Evolutionary conservation across 2,888 invertebrate genomes (phyloP), one percentile per base, ranked within the genome.

Genomic region (Thera britannica): DNA sequence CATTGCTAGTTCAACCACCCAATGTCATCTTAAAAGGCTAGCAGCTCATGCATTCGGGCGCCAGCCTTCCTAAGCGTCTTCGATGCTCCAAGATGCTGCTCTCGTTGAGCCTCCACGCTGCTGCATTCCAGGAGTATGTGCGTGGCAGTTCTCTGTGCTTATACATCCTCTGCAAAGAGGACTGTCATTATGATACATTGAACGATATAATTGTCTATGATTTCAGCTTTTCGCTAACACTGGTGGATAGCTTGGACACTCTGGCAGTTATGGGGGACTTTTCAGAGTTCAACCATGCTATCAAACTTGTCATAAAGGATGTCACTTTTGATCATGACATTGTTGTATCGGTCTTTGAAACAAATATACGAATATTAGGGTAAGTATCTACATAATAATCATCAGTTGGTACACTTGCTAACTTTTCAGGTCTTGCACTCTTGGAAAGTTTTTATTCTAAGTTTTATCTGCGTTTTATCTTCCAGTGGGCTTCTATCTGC

Each of bases 311-410:
- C 54, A 96, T 98, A 72, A 95, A 95, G 68, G 97, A 98, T 87
- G 98, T 99, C 6, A 95, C 95, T 64, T 99, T 99, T 89, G 98
- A 99, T 86, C 97, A 95, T 75, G 98, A 99, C 89, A 96, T 99
- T 70, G 96, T 98, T 63, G 99, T 99, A 7, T 99, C 99, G 0
- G 98, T 99, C 3, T 99, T 99, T 89, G 99, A 99, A 91, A 99
- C 99, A 7, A 99, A 99, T 88, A 99, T 99, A 78, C 95, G 99
- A 77, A 97, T 99, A 93, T 94, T 99, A n/a, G 99, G 99, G 97
- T 98, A 90, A 95, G 95, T 41, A 2, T 7, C 41, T 41, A 41
- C 41, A 7, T 23, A 23, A 23, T 23, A 23, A 23, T 23, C 23
- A 23, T 23, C 23, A 23, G 23, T 23, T 23, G 23, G 23, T 23